Evolutionary conservation across 2,113 vertebrate species (phyloP).

Genomic region (Reinhardtius hippoglossoides): DNA sequence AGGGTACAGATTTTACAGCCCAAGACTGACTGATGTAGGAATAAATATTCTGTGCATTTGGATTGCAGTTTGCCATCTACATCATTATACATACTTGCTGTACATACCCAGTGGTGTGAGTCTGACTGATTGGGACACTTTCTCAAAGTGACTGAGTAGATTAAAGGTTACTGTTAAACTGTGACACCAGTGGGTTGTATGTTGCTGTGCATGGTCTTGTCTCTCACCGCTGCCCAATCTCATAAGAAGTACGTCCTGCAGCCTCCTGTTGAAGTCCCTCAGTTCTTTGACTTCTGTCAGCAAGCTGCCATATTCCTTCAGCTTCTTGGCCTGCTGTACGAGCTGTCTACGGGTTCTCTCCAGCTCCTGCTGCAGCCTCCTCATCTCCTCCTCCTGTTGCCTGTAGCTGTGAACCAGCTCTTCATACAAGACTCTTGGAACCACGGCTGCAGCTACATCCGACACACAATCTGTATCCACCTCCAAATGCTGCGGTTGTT

Average conservation of each 20-base stretch:
- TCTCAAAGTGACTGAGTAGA: not conserved
- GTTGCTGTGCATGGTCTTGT: constrained; percentile 22
- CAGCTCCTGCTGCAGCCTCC: constrained; percentile 95
- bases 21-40: not conserved
- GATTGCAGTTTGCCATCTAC: not conserved
- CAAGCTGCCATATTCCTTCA: constrained; percentile 96
- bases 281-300: constrained; percentile 98
- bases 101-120: not conserved
- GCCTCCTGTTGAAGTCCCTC: constrained; percentile 97
- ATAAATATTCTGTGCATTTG: not conserved
- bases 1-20: not conserved
- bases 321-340: constrained; percentile 98
- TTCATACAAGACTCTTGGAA: constrained; percentile 95
- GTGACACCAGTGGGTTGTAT: not conserved
- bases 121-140: not conserved
- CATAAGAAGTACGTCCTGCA: constrained; percentile 97
- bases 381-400: constrained; percentile 98
- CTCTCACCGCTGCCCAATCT: constrained; percentile 95
- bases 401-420: constrained; percentile 97
- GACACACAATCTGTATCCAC: constrained; percentile 73
- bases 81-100: not conserved
- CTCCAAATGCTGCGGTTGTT: constrained; percentile 67
- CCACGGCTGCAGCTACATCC: constrained; percentile 84
- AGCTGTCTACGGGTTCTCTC: constrained; percentile 96
- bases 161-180: constrained; percentile 19